Percentiles rank a stretch among this genome's conserved stretches.
phyloP scores from a whole-genome alignment of 2,113 vertebrate species.

The Donacobius atricapilla region DNA sequence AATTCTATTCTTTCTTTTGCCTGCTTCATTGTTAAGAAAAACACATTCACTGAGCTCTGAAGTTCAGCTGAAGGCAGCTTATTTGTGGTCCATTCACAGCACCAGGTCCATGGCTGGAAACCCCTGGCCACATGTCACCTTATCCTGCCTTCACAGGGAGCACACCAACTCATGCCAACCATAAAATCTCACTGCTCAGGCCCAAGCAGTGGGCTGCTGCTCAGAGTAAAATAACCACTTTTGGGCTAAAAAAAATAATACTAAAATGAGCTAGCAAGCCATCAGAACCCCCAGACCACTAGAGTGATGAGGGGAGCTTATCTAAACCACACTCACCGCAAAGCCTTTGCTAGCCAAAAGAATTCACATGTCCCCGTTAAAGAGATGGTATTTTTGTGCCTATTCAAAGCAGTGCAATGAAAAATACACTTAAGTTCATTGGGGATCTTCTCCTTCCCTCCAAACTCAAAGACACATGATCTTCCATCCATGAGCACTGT shows the following conservation, averaged over 20 bases:
- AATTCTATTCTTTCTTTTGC: background rate
- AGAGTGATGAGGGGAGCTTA: background rate
- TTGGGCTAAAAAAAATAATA: background rate
- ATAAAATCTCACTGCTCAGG: background rate
- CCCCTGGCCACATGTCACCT: fast-evolving
- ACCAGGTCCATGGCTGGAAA: background rate
- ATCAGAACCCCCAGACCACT: background rate
- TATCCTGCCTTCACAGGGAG: background rate
- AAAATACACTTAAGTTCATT: background rate
- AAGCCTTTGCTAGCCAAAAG: background rate
- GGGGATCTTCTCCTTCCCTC: background rate
- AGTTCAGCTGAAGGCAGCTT: background rate
- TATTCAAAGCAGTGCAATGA: fast-evolving
- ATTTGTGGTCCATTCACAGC: too few species aligned
- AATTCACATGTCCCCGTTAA: fast-evolving
- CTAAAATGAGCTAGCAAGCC: background rate
- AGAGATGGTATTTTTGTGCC: background rate
- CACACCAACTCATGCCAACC: background rate
- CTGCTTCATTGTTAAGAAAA: background rate
- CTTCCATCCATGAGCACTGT: background rate
- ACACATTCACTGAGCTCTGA: background rate
- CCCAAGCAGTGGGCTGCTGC: background rate
- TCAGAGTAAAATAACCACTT: background rate
- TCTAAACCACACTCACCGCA: background rate
- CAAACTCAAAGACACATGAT: background rate